Evolutionary conservation across 2,113 vertebrate genomes (phyloP), one percentile per base, ranked within the genome.

Genomic region (Solea solea): DNA sequence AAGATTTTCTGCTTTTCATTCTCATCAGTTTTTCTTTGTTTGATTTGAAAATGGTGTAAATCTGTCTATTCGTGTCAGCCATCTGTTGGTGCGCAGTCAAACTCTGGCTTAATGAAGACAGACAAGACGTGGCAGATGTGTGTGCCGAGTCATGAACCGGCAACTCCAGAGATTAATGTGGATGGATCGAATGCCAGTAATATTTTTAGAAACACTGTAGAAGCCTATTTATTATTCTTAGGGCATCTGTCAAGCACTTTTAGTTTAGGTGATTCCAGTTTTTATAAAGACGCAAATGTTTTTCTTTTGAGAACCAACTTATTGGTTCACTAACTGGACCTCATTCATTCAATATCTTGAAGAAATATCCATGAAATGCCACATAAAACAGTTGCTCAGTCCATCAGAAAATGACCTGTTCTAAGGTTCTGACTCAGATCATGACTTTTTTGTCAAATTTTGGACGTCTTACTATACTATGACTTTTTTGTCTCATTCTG

Each of bases 1-100:
- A 78, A 85, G 34, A 34, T 34, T 34, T 34, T 80, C 75, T 82
- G 77, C 59, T 80, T 66, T 60, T 58, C 39, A n/a, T 15, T 51
- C 49, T 66, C 21, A 28, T 65, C 44, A 59, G 54, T 46, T 70
- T 34, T 63, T 50, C 42, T n/a, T 39, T 69, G 41, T 72, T 81
- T 67, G 54, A 69, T 62, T 67, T 50, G 39, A 70, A 72, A 63
- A 71, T 57, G 69, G 54, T 57, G 34, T 6, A 34, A 65, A 41
- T 15, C 66, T 56, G 59, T 78, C 69, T 81, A 52, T 71, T 67
- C 59, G 45, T 69, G 49, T 16, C 44, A 77, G 54, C 52, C 34
- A 69, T 39, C 51, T 44, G 56, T 49, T 50, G 11, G 39, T 62
- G 16, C 8, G 9, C 27, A 46, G 12, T 52, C 27, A 21, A 44